Base-by-base conservation (phyloP, 2,888 invertebrate genomes). In the Andrena bicolor region DNA sequence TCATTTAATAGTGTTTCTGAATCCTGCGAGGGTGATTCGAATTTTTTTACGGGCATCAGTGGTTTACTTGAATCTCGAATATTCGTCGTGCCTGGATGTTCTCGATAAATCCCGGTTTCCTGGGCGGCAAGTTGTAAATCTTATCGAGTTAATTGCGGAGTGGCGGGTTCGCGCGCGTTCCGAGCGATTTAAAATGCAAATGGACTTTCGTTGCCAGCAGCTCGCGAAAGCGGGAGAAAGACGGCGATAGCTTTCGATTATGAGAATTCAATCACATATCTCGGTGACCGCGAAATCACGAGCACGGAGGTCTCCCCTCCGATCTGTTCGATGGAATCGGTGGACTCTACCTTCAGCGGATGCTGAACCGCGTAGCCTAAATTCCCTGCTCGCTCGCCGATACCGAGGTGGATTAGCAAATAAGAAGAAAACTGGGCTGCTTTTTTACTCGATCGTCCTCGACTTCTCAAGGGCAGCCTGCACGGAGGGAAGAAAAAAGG, bases 91-190 rank as follows among this genome's bases (percentile, higher is more conserved):
- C 13, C 10, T 16, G 20, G 8, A 10, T 35, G 26, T 60, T 48
- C 64, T 16, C 56, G 48, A 76, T 76, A 70, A 70, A 76, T 32
- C 23, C 49, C 35, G 64, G 6, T 68, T 81, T 64, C 68, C 32
- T 30, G 72, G 20, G 63, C 56, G 53, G n/a, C 51, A 49, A 81
- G 81, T 28, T 81, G 80, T 81, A 81, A 81, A 81, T 81, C 81
- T 81, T 74, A 69, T 53, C 81, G 81, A 56, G 81, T 70, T 81
- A 81, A 81, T 81, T 81, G 81, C 81, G 49, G 73, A 73, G 63
- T 35, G 53, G 69, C 20, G 32, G 65, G 75, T 75, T 66, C 61
- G 61, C 71, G 65, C 28, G 51, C 49, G 65, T 65, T 74, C 73
- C 28, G 41, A 13, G 2, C 63, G 80, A 73, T 65, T 81, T 81